Evolutionary conservation across 2,113 vertebrate genomes (phyloP).

Genomic region (Tursiops truncatus): DNA sequence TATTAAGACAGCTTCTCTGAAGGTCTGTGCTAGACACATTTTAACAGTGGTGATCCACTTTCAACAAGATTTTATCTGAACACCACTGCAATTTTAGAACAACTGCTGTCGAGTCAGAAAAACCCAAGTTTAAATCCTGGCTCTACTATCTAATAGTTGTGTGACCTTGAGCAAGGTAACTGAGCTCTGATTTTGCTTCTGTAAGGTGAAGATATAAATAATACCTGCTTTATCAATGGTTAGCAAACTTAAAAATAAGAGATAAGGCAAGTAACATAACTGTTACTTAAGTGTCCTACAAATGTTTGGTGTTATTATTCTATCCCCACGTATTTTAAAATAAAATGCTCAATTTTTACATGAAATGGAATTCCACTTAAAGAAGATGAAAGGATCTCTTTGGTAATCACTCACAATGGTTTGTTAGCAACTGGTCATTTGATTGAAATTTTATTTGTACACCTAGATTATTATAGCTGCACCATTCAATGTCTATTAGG

Average conservation of each 20-base stretch:
- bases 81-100: not conserved
- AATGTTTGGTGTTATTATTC: not conserved
- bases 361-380: not conserved
- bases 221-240: not conserved
- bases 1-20: not conserved
- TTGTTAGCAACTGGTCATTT: not conserved
- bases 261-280: not conserved
- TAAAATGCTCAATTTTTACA: not conserved
- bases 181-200: not conserved
- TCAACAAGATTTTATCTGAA: not conserved
- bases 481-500: not conserved
- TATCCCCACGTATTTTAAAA: not conserved
- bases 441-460: not conserved
- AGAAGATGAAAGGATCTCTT: not conserved
- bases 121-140: not conserved
- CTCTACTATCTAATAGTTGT: not conserved
- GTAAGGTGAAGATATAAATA: not conserved
- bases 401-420: not conserved
- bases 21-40: not conserved
- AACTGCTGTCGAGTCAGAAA: not conserved
- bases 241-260: constrained; percentile 2
- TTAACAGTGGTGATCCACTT: not conserved
- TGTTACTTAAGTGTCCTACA: not conserved
- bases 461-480: not conserved
- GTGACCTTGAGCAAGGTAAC: not conserved